Base-by-base conservation (phyloP, 2,797 vertebrate genomes). In the Anguilla megastoma region DNA sequence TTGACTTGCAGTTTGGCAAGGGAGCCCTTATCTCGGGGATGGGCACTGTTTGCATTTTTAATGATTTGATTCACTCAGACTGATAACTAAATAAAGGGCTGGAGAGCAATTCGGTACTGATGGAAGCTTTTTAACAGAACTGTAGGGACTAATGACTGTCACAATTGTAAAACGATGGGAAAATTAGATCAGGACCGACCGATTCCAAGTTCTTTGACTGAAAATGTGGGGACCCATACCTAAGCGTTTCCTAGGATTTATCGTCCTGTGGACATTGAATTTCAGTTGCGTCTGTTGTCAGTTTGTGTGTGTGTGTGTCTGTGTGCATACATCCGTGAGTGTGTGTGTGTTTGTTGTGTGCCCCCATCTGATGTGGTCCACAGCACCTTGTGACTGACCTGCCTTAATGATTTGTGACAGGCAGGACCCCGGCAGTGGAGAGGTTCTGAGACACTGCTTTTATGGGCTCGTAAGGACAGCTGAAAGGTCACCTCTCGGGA, bases 391-490 rank as follows among this genome's bases (percentile, higher is more conserved):
- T 92, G 94, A 92, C 91, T 93, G 93, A 88, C 54, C 92, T 92
- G 91, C 91, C 93, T 95, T 95, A 96, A 95, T 95, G 94, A 93
- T 93, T 95, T 95, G 89, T 95, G 94, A 95, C 93, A 94, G 86
- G 90, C 94, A 60, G 92, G 89, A 90, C 92, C 91, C 93, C 92
- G 93, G 87, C 95, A 92, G 89, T 88, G 90, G 90, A 93, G 92
- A 88, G 36, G 91, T 95, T 93, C 90, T 93, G 92, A 92, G 91
- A 92, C 92, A 86, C 90, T 90, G 92, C 91, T 92, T 95, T 94
- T 93, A 95, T 90, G 41, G 90, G 90, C 92, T 92, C 89, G 79
- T 6, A 89, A 93, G 91, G 90, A 92, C 90, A 89, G 12, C 36
- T 91, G 92, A 90, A 33, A 91, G 92, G 93, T 94, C 89, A 90